These are phyloP conservation scores for Ypsolopha sequella DNA, from an alignment of 2,888 invertebrate genomes.

Conservation along the genomic window DNA sequence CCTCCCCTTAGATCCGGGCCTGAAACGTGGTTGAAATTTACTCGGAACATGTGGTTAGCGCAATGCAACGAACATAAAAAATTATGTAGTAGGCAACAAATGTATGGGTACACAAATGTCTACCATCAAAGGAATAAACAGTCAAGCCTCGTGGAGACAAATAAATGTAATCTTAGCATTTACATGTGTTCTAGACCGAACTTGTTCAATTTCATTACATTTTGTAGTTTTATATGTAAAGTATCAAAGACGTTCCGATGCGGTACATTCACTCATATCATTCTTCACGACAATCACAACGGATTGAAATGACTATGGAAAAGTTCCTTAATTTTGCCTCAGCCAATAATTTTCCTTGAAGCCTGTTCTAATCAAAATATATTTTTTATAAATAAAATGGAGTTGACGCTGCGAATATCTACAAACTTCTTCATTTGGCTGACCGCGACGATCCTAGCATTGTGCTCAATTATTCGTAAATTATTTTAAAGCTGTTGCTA, in stretches of 20 bases:
- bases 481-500: neutral
- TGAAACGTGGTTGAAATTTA: no score
- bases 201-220: neutral
- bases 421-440: neutral
- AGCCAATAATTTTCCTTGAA: neutral
- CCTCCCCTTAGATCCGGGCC: no score
- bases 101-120: no score
- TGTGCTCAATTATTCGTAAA: slow-evolving; percentile 1
- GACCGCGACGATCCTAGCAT: slow-evolving; percentile 1
- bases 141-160: neutral
- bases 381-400: neutral
- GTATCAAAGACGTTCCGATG: no score
- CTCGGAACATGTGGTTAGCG: no score
- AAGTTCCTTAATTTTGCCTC: slow-evolving; percentile 2
- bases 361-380: neutral
- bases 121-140: neutral
- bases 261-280: no score
- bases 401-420: neutral
- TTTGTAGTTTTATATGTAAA: neutral
- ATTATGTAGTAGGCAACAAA: no score
- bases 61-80: no score
- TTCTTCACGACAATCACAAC: neutral
- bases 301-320: neutral
- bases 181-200: neutral
- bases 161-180: neutral